Conservation (phyloP, 2,113 vertebrate genomes). For the Nothoprocta pentlandii region DNA sequence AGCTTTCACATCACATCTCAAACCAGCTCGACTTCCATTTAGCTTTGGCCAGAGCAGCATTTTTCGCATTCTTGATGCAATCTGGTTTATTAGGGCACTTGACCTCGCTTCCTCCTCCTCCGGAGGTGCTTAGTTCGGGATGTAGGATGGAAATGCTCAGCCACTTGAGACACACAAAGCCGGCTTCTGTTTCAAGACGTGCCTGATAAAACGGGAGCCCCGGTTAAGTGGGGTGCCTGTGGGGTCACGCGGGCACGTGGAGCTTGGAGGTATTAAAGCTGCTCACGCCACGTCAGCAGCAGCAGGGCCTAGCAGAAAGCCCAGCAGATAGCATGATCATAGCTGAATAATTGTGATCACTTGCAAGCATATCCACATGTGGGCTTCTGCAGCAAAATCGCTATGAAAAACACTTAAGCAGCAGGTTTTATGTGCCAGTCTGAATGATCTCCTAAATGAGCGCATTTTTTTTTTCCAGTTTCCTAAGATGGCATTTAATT, state of each 20-base stretch:
- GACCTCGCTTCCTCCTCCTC: slow-evolving; percentile 42
- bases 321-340: slow-evolving; percentile 9
- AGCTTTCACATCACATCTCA: slow-evolving; percentile 34
- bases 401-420: slow-evolving; percentile 48
- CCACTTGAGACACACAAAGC: slow-evolving; percentile 6
- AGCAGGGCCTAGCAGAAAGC: background rate
- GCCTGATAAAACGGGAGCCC: slow-evolving; percentile 50
- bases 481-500: slow-evolving; percentile 67
- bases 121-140: slow-evolving; percentile 42
- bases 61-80: slow-evolving; percentile 41
- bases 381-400: slow-evolving; percentile 47
- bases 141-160: slow-evolving; percentile 37
- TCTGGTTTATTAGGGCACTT: slow-evolving; percentile 52
- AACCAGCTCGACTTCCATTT: slow-evolving; percentile 15
- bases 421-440: slow-evolving; percentile 53
- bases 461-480: background rate
- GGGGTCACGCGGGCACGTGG: background rate
- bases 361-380: slow-evolving; percentile 13
- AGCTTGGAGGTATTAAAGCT: background rate
- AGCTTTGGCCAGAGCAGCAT: slow-evolving; percentile 10
- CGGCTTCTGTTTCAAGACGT: slow-evolving; percentile 28
- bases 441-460: slow-evolving; percentile 62
- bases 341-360: slow-evolving; percentile 53
- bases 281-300: slow-evolving; percentile 30
- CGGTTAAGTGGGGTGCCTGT: slow-evolving; percentile 32